Percentiles rank a stretch among this genome's conserved stretches.
Conservation (phyloP, 2,113 vertebrate genomes). For the Cryptotis parvus region DNA sequence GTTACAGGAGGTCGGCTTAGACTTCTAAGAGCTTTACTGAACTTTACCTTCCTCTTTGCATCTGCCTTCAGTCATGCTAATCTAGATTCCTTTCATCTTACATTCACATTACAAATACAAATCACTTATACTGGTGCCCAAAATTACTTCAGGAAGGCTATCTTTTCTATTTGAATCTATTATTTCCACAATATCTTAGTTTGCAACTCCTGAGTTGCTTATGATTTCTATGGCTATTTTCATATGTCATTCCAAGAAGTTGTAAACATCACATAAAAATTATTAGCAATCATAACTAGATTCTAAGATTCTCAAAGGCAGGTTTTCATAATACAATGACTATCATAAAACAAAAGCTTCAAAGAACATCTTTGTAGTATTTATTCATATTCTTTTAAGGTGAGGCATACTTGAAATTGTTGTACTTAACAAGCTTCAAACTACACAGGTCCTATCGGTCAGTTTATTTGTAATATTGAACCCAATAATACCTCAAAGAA, state of each 20-base stretch:
- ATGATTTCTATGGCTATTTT: constrained; percentile 14
- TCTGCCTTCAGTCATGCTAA: constrained; percentile 8
- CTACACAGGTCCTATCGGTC: not conserved
- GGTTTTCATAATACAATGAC: not conserved
- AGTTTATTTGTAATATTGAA: not conserved
- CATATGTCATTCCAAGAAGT: not conserved
- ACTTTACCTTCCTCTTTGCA: constrained; percentile 42
- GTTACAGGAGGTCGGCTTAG: not conserved
- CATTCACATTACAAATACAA: constrained; percentile 2
- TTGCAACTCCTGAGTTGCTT: not conserved
- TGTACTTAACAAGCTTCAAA: not conserved
- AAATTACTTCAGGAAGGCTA: not conserved
- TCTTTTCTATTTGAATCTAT: not conserved
- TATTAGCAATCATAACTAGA: not conserved
- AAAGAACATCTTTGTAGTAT: not conserved
- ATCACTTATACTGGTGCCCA: not conserved
- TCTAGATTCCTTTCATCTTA: not conserved
- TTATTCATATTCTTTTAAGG: not conserved
- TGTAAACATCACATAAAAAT: not conserved
- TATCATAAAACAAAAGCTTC: constrained; percentile 20
- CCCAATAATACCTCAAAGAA: not conserved
- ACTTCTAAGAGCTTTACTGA: constrained; percentile 18
- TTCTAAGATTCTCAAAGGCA: constrained; percentile 20
- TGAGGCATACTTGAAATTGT: not conserved
- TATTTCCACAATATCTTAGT: not conserved